These are phyloP conservation scores for Epirrita christyi DNA, from an alignment of 2,888 invertebrate species.

Conservation along the genomic window DNA sequence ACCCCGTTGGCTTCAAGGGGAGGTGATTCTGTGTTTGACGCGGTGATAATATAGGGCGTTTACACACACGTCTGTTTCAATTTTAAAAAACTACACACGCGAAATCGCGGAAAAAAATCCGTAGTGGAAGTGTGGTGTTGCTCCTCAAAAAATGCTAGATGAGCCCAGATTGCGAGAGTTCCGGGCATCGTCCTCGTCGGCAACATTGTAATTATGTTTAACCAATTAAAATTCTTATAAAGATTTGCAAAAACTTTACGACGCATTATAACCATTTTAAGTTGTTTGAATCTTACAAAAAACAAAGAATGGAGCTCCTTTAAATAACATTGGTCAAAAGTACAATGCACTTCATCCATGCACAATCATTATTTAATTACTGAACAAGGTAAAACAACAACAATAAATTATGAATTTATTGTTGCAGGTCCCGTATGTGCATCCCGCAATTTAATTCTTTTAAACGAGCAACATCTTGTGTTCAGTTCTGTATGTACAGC, in stretches of 20 bases:
- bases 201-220: constrained; percentile 10
- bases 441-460: too few species aligned
- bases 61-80: too few species aligned
- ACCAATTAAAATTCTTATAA: constrained; percentile 22
- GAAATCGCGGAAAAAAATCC: too few species aligned
- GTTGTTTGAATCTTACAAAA: constrained; percentile 24
- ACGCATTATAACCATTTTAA: constrained; percentile 26
- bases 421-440: background rate
- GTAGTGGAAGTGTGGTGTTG: too few species aligned
- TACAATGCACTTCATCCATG: constrained; percentile 33
- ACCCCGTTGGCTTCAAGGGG: too few species aligned
- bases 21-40: too few species aligned
- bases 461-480: too few species aligned
- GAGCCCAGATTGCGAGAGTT: too few species aligned
- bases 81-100: too few species aligned
- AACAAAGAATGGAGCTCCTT: constrained; percentile 33
- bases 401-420: constrained; percentile 13
- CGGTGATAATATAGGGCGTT: too few species aligned
- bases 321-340: constrained; percentile 35
- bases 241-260: constrained; percentile 28
- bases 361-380: constrained; percentile 25
- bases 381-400: constrained; percentile 13
- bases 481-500: too few species aligned
- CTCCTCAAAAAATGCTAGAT: too few species aligned
- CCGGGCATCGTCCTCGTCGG: background rate